phyloP scores from a whole-genome alignment of 2,113 vertebrate species.

The Corythoichthys haematopterus region DNA sequence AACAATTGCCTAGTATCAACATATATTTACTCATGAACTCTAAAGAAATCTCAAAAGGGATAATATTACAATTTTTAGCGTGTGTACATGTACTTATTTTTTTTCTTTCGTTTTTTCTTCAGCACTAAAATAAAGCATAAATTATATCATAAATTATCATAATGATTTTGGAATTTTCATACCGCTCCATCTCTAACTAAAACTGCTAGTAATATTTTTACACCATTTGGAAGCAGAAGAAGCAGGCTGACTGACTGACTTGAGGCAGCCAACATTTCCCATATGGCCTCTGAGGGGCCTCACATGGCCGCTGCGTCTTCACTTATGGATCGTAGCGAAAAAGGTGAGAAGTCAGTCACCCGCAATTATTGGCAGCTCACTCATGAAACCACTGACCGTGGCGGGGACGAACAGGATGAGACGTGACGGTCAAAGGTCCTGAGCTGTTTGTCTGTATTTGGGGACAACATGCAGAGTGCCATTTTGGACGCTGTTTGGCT shows the following conservation, averaged over 20 bases:
- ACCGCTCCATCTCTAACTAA: neutral
- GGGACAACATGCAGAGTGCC: neutral
- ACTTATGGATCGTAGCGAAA: conserved; percentile 42
- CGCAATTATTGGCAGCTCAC: conserved; percentile 70
- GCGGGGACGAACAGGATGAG: conserved; percentile 33
- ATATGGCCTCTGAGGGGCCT: conserved; percentile 41
- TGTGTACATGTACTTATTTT: too few species aligned
- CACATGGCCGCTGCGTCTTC: conserved; percentile 15
- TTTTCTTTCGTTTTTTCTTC: too few species aligned
- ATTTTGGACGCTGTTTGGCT: neutral
- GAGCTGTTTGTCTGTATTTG: conserved; percentile 17
- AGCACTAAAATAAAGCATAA: too few species aligned
- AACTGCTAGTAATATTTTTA: conserved; percentile 1
- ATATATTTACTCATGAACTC: too few species aligned
- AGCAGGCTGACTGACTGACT: conserved; percentile 34
- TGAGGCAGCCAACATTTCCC: conserved; percentile 42
- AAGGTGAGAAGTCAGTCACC: conserved; percentile 73
- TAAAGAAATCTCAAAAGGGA: too few species aligned
- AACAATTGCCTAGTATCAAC: too few species aligned
- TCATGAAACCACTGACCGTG: conserved; percentile 64
- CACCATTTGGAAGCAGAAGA: conserved; percentile 23
- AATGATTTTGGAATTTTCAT: neutral
- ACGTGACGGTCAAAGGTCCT: conserved; percentile 16
- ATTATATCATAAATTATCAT: neutral
- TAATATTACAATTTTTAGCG: too few species aligned